Evolutionary conservation across 1,140 invertebrate genomes (phyloP), one percentile per base, ranked within the genome.

Genomic region (Brachionus asplanchnoidis): DNA sequence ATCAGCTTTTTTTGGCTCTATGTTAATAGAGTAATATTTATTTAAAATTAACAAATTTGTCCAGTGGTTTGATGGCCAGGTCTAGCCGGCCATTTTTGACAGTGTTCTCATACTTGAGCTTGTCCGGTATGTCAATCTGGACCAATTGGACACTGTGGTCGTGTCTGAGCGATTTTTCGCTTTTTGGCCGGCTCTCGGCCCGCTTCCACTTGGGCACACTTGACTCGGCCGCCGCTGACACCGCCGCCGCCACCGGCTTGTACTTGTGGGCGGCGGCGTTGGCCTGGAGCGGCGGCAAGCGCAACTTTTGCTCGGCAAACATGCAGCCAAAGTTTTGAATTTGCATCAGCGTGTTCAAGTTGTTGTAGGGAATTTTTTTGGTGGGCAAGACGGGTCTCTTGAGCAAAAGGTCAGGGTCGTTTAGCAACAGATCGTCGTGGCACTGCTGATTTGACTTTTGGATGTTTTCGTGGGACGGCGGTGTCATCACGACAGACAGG

Each of bases 401-500:
- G 14, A 46, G 60, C 20, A 20, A n/a, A 42, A 65, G 53, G 32
- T 82, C 53, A 11, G 32, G 40, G 12, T 82, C 79, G 36, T 42
- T 60, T 46, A 82, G 17, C 20, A 42, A 36, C 17, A 65, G n/a
- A 46, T 82, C 53, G 23, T 44, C 36, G 36, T 66, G 53, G 23
- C 42, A 23, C 2, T 53, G 23, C 36, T 68, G 79, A 36, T 82
- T 60, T 68, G 53, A 23, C 26, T 82, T 60, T 60, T 65, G 32
- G 11, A 60, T 42, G 53, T 82, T 82, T 44, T 82, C 79, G 17
- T 82, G 79, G 0, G 79, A 82, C 26, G 79, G 79, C 12, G 79
- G 79, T 0, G 79, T 82, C 79, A 82, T 82, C 3, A 82, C 65
- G 1, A 82, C 79, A 6, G 79, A 65, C 7, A 82, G 28, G 36